These are phyloP conservation scores for Tachuris rubrigastra DNA, from an alignment of 2,113 vertebrate genomes.

Conservation along the genomic window DNA sequence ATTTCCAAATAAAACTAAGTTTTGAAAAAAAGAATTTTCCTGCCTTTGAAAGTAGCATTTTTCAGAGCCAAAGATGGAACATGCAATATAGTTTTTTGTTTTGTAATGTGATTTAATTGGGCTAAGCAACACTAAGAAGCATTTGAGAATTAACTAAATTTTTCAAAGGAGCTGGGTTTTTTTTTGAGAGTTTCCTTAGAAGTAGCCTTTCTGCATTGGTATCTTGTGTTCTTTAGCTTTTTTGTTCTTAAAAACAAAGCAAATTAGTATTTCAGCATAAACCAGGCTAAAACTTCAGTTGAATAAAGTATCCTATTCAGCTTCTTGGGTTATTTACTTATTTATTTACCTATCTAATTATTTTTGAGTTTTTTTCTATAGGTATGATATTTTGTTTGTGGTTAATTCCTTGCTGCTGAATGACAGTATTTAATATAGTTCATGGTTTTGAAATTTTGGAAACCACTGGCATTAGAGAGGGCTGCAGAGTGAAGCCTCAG, in stretches of 20 bases:
- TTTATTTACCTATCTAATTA: not conserved
- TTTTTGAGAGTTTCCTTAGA: not conserved
- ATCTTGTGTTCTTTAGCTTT: not conserved
- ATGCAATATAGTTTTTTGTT: not conserved
- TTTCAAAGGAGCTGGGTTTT: not conserved
- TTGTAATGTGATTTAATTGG: conserved; percentile 8
- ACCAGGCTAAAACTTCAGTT: not conserved
- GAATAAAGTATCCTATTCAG: not conserved
- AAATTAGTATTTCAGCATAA: not conserved
- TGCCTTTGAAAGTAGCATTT: not conserved
- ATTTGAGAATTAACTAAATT: not conserved
- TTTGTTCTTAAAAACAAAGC: not conserved
- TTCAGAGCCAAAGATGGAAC: not conserved
- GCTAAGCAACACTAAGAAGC: not conserved
- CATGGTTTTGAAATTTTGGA: not conserved
- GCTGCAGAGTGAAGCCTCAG: not conserved
- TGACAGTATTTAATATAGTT: not conserved
- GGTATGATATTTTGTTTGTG: not conserved
- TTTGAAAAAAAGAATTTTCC: not conserved
- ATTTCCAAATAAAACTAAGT: not conserved
- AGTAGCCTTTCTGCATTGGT: not conserved
- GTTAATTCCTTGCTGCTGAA: not conserved
- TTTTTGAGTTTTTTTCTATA: not conserved
- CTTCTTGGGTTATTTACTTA: not conserved
- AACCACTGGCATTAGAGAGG: not conserved